Conservation (phyloP, 2,888 invertebrate genomes). For the Phlogophora meticulosa region DNA sequence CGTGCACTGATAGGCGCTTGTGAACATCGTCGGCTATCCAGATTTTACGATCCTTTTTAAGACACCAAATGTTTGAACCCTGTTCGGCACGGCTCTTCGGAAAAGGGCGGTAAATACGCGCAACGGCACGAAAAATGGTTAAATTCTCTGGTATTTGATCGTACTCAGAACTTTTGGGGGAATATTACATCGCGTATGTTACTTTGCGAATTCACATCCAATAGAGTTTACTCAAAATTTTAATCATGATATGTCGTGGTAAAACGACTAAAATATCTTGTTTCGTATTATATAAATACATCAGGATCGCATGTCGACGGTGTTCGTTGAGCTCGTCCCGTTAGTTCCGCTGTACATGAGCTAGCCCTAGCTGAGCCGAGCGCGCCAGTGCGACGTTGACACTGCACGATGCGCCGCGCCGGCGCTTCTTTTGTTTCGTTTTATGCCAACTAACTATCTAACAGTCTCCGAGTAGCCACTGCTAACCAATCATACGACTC, state of each 20-base stretch:
- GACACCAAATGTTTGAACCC: background rate
- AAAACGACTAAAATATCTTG: no score
- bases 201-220: background rate
- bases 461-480: constrained; percentile 66
- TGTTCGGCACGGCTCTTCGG: no score
- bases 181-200: background rate
- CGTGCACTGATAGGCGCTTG: constrained; percentile 43
- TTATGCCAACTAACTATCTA: constrained; percentile 71
- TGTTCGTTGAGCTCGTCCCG: constrained; percentile 38
- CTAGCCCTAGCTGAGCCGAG: constrained; percentile 67
- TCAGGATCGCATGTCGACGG: constrained; percentile 18
- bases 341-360: constrained; percentile 73
- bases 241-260: no score
- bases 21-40: constrained; percentile 36
- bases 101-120: no score
- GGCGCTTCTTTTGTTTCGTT: constrained; percentile 80
- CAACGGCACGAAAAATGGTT: background rate
- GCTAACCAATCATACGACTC: constrained; percentile 80
- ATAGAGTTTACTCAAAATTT: background rate
- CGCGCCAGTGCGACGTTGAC: constrained; percentile 63
- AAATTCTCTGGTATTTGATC: background rate
- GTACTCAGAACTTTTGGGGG: background rate
- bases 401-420: constrained; percentile 69
- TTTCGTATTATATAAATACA: no score
- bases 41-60: background rate